These are phyloP conservation scores for Catalaphyllia jardinei DNA, from an alignment of 64 coral and sea anemone genomes.

Conservation along the genomic window DNA sequence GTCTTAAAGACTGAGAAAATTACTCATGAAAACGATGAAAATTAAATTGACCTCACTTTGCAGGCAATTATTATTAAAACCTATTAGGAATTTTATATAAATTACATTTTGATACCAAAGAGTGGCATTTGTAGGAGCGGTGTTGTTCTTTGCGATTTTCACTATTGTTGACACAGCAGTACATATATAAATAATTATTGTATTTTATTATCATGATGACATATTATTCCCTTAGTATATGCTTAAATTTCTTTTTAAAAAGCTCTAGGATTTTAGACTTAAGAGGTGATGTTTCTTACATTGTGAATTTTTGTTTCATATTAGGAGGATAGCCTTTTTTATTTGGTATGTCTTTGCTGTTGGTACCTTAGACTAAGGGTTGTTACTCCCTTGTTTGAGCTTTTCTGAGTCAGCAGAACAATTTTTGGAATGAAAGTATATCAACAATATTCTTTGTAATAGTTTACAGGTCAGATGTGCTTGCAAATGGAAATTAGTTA, in stretches of 20 bases:
- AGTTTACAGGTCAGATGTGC: neutral
- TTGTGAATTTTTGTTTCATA: neutral
- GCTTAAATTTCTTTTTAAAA: neutral
- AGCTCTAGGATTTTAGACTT: neutral
- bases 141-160: neutral
- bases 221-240: neutral
- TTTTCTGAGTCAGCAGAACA: neutral
- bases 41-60: neutral
- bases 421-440: neutral
- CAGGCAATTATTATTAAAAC: too few relatives aligned
- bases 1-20: too few relatives aligned
- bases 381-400: neutral
- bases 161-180: neutral
- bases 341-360: neutral
- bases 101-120: neutral
- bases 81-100: slow-evolving; percentile 4
- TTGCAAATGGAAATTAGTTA: neutral
- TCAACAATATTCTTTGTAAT: neutral
- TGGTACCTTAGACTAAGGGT: neutral
- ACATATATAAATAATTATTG: neutral
- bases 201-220: slow-evolving; percentile 20
- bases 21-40: neutral
- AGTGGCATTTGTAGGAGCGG: neutral
- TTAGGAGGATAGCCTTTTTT: neutral
- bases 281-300: neutral